Conservation (phyloP, 2,113 vertebrate species). For the Corydoras sp. region DNA sequence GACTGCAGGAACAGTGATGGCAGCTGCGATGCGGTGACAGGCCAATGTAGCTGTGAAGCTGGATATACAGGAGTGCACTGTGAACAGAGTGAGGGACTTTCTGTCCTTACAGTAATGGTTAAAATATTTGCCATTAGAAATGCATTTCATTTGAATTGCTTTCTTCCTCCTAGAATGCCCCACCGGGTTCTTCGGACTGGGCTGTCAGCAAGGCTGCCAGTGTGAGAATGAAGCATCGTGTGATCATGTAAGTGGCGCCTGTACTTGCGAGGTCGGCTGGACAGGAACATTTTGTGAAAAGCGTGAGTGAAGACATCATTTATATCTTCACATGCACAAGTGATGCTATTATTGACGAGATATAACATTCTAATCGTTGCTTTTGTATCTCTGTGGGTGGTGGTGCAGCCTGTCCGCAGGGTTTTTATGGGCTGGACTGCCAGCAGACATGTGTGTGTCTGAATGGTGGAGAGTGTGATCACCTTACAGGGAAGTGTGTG, state of each 20-base stretch:
- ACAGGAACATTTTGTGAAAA: constrained; percentile 85
- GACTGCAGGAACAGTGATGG: constrained; percentile 75
- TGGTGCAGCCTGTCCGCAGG: constrained; percentile 81
- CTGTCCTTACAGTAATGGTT: background rate
- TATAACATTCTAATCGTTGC: background rate
- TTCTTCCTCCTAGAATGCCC: constrained; percentile 70
- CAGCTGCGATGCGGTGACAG: constrained; percentile 70
- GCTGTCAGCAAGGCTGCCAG: constrained; percentile 74
- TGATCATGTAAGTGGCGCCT: constrained; percentile 87
- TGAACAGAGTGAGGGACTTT: constrained; percentile 65
- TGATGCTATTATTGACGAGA: background rate
- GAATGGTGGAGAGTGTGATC: constrained; percentile 71
- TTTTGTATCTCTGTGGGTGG: constrained; percentile 4
- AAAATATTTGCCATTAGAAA: too few species aligned
- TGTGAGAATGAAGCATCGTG: constrained; percentile 80
- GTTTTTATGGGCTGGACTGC: constrained; percentile 85
- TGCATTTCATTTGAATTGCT: too few species aligned
- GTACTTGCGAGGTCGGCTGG: constrained; percentile 82
- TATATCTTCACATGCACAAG: background rate
- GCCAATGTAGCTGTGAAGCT: constrained; percentile 77
- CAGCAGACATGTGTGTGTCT: constrained; percentile 73
- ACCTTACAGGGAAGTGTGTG: constrained; percentile 65
- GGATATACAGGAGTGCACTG: constrained; percentile 74
- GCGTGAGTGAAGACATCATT: constrained; percentile 55
- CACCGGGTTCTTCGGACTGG: constrained; percentile 70